These are phyloP conservation scores for Onchidella celtica DNA, from an alignment of 2,888 invertebrate genomes.

Conservation along the genomic window DNA sequence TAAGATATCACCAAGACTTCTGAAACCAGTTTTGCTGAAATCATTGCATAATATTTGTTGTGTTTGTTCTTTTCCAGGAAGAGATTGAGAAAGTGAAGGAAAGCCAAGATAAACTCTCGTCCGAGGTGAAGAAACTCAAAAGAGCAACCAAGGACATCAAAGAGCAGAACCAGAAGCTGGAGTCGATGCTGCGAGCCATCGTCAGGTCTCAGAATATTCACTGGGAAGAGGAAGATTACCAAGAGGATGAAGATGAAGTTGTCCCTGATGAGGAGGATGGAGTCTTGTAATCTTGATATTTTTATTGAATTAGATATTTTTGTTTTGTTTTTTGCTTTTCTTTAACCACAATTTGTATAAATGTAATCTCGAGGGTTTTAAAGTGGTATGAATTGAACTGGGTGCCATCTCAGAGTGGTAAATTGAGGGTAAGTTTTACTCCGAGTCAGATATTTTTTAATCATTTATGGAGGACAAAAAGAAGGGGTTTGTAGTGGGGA, in stretches of 20 bases:
- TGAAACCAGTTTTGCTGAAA: neutral
- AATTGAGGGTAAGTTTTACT: no score
- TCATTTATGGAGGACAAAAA: no score
- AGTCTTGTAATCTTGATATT: neutral
- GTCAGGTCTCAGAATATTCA: slow-evolving; percentile 63
- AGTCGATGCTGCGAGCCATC: slow-evolving; percentile 75
- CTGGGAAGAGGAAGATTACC: slow-evolving; percentile 75
- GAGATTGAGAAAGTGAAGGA: slow-evolving; percentile 74
- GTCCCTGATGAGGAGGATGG: slow-evolving; percentile 4
- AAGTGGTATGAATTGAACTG: no score
- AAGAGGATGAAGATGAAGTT: slow-evolving; percentile 60
- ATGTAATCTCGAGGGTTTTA: no score
- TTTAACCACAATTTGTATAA: neutral
- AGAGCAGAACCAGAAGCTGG: slow-evolving; percentile 69
- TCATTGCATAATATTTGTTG: no score
- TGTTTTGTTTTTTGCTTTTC: neutral
- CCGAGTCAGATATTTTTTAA: no score
- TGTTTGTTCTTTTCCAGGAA: slow-evolving; percentile 61
- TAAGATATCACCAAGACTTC: neutral
- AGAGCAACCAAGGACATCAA: slow-evolving; percentile 68
- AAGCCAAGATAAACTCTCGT: slow-evolving; percentile 69
- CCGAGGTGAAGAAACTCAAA: slow-evolving; percentile 68
- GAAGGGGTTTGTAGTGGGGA: no score
- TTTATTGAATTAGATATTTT: neutral
- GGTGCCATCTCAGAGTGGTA: no score